Conservation (phyloP, 2,797 vertebrate genomes). For the Buceros bicornis region DNA sequence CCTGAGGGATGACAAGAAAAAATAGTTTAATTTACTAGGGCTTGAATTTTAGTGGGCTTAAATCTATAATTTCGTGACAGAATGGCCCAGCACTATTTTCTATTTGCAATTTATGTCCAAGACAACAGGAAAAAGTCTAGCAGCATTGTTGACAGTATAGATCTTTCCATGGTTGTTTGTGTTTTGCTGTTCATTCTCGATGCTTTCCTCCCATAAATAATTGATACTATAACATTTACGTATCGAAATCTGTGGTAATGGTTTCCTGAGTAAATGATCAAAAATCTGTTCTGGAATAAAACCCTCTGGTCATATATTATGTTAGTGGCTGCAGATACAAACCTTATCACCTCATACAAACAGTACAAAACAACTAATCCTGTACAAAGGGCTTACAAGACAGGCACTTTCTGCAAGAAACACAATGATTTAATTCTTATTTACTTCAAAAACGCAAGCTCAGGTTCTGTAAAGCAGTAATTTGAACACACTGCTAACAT, state of each 20-base stretch:
- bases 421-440: neutral
- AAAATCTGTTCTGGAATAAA: neutral
- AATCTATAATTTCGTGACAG: slow-evolving; percentile 64
- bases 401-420: neutral
- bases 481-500: neutral
- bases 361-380: neutral
- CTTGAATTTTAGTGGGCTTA: slow-evolving; percentile 64
- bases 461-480: neutral
- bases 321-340: neutral
- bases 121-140: neutral
- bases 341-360: neutral
- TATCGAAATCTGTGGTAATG: neutral
- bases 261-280: neutral
- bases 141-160: neutral
- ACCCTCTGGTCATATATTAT: neutral
- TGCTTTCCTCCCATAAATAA: neutral
- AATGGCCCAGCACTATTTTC: slow-evolving; percentile 11
- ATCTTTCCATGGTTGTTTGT: neutral
- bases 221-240: neutral
- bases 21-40: slow-evolving; percentile 67
- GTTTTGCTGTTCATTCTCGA: neutral
- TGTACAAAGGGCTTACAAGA: neutral
- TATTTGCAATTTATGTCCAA: slow-evolving; percentile 43
- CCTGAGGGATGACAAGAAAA: slow-evolving; percentile 72
- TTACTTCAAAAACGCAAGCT: neutral